phyloP scores from a whole-genome alignment of 2,113 vertebrate species.

The Bucco capensis region DNA sequence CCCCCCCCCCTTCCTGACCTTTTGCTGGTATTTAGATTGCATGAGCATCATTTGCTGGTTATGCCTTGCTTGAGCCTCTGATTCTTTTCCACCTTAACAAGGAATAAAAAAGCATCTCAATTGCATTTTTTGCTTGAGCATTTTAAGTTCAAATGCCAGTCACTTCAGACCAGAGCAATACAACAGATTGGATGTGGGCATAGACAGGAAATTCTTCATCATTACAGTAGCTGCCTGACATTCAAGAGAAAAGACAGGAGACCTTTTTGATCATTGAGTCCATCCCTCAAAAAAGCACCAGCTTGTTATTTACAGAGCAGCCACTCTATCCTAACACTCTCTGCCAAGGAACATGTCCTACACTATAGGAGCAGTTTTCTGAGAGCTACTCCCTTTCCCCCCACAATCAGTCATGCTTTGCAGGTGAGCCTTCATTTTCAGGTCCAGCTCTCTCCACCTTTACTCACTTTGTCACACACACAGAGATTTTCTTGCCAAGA shows the following conservation, averaged over 20 bases:
- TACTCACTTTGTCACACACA: not conserved
- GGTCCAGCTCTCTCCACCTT: not conserved
- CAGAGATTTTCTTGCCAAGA: not conserved
- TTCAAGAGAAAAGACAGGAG: conserved; percentile 14
- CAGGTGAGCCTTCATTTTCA: conserved; percentile 16
- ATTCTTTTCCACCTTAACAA: conserved; percentile 72
- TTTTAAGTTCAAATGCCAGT: conserved; percentile 44
- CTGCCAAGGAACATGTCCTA: not conserved
- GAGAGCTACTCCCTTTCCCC: not conserved
- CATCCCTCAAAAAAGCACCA: conserved; percentile 15
- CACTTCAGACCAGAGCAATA: conserved; percentile 32
- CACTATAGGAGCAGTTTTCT: not conserved
- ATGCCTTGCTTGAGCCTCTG: conserved; percentile 76
- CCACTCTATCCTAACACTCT: conserved; percentile 7
- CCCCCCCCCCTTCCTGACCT: conserved; percentile 78
- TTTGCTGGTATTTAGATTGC: conserved; percentile 79
- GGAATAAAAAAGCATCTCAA: conserved; percentile 20
- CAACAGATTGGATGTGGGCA: not conserved
- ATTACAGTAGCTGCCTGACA: conserved; percentile 26
- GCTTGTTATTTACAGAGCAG: conserved; percentile 20
- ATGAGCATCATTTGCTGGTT: conserved; percentile 69
- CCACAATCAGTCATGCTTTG: conserved; percentile 14
- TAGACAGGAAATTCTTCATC: conserved; percentile 23
- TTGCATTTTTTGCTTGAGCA: not conserved
- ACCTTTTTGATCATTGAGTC: conserved; percentile 13